Base-by-base conservation (phyloP, 2,888 invertebrate species). In the Patella pellucida region DNA sequence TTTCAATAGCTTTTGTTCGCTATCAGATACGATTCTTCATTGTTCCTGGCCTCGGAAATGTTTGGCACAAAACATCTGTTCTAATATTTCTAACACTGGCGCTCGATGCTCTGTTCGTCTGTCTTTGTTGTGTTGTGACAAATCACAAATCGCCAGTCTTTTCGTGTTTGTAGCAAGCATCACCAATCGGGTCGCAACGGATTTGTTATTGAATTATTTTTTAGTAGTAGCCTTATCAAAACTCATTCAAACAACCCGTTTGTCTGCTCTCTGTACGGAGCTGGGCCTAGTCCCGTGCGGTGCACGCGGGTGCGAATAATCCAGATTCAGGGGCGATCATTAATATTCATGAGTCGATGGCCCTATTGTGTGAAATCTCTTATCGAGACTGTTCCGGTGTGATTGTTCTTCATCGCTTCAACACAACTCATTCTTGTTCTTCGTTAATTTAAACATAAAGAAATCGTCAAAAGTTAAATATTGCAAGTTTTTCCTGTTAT, bases 321-420 rank as follows among this genome's bases (percentile, higher is more conserved):
- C 23, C 74, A n/a, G 41, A 67, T 69, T 74, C 50, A 70, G 56
- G 74, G 74, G 70, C 74, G 52, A 70, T 70, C 67, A 70, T 74
- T 74, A 74, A 74, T 74, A 74, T 74, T 74, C 74, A 74, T 74
- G 74, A 74, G 74, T 69, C 67, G 56, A 50, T 74, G 74, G 74
- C 74, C 74, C 74, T 79, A 81, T 81, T 81, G 81, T 81, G 81
- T 78, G 78, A 78, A 79, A 73, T 75, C 80, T 76, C 77, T 78
- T 78, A 80, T 80, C 78, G 80, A 75, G 77, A 76, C 73, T 78
- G 78, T 77, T 77, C 81, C 76, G 77, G 78, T 76, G 73, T 75
- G 76, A 76, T 76, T 76, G 76, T 76, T 73, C 73, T 76, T 73
- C 76, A 72, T 76, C 69, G 73, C 62, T 76, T 73, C 71, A 31